Evolutionary conservation across 2,888 invertebrate species (phyloP).

Genomic region (Pollenia griseotomentosa): DNA sequence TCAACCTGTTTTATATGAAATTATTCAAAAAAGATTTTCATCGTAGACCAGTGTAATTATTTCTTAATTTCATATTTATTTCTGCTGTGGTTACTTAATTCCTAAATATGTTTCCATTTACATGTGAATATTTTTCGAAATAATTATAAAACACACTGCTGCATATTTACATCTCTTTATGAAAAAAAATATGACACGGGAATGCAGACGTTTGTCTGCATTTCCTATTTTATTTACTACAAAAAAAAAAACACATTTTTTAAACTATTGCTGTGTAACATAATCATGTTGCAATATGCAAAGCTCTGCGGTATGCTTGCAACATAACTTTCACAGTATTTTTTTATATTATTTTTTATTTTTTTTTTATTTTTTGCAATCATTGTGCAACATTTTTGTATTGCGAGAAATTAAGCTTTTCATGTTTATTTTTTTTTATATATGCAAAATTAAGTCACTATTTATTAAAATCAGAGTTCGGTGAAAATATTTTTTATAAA

Average conservation of each 20-base stretch:
- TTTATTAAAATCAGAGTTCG: not conserved
- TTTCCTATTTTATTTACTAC: slow-evolving; percentile 47
- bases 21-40: no score
- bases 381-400: slow-evolving; percentile 23
- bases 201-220: slow-evolving; percentile 56
- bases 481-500: slow-evolving; percentile 21
- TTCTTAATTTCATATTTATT: no score
- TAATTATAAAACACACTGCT: not conserved
- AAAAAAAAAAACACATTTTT: not conserved
- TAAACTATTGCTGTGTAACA: not conserved
- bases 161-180: not conserved
- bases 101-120: no score
- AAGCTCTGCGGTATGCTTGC: slow-evolving; percentile 17
- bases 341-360: not conserved
- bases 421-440: slow-evolving; percentile 5
- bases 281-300: not conserved
- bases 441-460: not conserved
- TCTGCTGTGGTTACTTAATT: no score
- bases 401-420: not conserved
- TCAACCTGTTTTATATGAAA: no score
- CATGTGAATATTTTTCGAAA: no score
- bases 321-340: slow-evolving; percentile 23
- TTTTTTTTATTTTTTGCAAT: not conserved
- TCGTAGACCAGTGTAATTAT: no score
- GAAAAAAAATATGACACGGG: not conserved